Evolutionary conservation across 2,888 invertebrate species (phyloP), one percentile per base, ranked within the genome.

Genomic region (Siphlonurus alternatus): DNA sequence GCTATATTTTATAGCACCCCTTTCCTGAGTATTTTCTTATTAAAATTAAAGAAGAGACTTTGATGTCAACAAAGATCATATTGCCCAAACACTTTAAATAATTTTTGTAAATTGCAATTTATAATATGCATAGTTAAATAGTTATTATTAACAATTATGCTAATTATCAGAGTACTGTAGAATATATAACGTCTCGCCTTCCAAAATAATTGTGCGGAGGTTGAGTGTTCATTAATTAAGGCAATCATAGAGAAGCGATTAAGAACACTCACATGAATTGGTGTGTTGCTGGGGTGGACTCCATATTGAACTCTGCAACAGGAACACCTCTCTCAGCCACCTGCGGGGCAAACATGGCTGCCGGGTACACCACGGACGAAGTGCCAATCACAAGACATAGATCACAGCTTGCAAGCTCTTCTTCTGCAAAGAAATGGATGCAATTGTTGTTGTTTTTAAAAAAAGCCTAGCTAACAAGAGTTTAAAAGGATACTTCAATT

Each of bases 341-440:
- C 70, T 80, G 78, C 0, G 91, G 90, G 0, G 91, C 92, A 77
- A 90, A 92, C 86, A 88, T 86, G 2, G 91, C 89, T 0, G 92
- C 92, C 0, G 92, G 93, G 74, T 91, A 91, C 1, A 93, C 91
- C 0, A 89, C 83, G 0, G 90, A 89, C 0, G 92, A 92, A 18
- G 92, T 93, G 2, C 93, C 93, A 61, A 93, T 85, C 19, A 93
- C 85, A 53, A 93, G 75, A 71, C 89, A 90, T 1, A 89, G 76
- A 71, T 92, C 90, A 74, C 91, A 92, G 0, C 74, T 74, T 56
- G 82, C 78, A 71, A 92, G 79, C 66, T 83, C 83, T 25, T 78
- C 72, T 65, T 80, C 84, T 86, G 73, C 25, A 76, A 74, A 15
- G 23, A 25, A 56, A 61, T 20, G 24, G 25, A 18, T 19, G 18